Base-by-base conservation (phyloP, 2,797 vertebrate species). In the Pseudocheirus occidentalis region DNA sequence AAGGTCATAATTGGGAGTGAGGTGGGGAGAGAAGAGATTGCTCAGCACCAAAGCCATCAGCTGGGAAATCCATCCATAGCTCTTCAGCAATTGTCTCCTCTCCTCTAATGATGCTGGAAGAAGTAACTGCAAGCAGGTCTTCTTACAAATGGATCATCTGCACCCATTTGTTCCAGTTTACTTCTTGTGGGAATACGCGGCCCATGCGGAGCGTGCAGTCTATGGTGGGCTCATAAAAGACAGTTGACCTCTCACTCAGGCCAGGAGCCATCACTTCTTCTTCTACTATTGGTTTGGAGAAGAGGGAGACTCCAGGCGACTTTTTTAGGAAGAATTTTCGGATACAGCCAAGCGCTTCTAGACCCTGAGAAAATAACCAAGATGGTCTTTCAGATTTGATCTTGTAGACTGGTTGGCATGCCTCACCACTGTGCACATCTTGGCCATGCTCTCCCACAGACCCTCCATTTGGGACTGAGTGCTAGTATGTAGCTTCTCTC, bases 191-290 rank as follows among this genome's bases (percentile, higher is more conserved):
- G 73, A 99, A 99, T 90, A 99, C 98, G 24, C 98, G 98, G 40
- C 99, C 98, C 95, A 99, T 98, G 58, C 98, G 98, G 92, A 99
- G 97, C 56, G 99, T 98, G 94, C 99, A 99, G 98, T 99, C 99
- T 97, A 99, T 96, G 0, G 99, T 99, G 81, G 99, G 99, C 98
- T 99, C 99, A 0, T 99, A 99, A 96, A 99, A 99, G 0, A 98
- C 97, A 0, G 73, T 46, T 1, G 97, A 97, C 0, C 95, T 95
- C 7, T 98, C 98, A 0, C 96, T 93, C 0, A 95, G 93, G 89
- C 97, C 97, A 93, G 96, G 94, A 28, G 94, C 91, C 14, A 4
- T 9, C 0, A 97, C 66, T 0, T 92, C 2, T 58, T 97, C 97
- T 52, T 96, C 98, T 1, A 54, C 3, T 0, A 13, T 11, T 3